Percentiles rank a stretch among this genome's conserved stretches.
phyloP scores from a whole-genome alignment of 1,140 invertebrate genomes.

The Drosophila sp. region DNA sequence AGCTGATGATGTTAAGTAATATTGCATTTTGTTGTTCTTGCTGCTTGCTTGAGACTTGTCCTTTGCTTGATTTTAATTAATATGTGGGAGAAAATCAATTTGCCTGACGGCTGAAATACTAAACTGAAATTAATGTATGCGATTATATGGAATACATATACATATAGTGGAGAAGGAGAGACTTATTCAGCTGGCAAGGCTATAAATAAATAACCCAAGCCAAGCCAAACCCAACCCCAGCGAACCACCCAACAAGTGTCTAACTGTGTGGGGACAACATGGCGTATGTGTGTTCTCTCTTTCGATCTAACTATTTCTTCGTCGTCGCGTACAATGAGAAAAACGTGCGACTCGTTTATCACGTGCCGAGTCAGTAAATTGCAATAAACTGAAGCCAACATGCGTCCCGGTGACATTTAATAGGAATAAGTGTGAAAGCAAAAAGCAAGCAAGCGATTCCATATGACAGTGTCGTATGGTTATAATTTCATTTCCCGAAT shows the following conservation, averaged over 20 bases:
- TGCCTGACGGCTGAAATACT: conserved; percentile 29
- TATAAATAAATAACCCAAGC: conserved; percentile 50
- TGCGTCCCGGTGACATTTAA: conserved; percentile 47
- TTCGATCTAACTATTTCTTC: conserved; percentile 1
- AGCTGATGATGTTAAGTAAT: conserved; percentile 22
- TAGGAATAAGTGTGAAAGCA: conserved; percentile 46
- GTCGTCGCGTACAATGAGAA: conserved; percentile 55
- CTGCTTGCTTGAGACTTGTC: background rate
- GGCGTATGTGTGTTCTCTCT: conserved; percentile 55
- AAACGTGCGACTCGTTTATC: conserved; percentile 68
- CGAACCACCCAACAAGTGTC: conserved; percentile 12
- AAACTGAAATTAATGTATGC: conserved; percentile 48
- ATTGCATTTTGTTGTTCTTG: conserved; percentile 40
- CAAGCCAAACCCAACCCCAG: too few species aligned
- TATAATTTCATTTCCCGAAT: background rate
- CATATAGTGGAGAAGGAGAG: background rate
- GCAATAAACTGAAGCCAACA: conserved; percentile 54
- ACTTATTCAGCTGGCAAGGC: conserved; percentile 24
- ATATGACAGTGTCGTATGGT: background rate
- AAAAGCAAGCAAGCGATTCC: conserved; percentile 19
- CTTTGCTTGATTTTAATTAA: conserved; percentile 47
- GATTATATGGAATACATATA: conserved; percentile 27
- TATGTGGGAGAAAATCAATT: conserved; percentile 54
- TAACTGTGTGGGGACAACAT: conserved; percentile 25
- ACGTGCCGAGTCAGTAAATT: conserved; percentile 70